Percentiles rank a stretch among this genome's conserved stretches.
Conservation (phyloP, 2,797 vertebrate species). For the Triplophysa bombifrons region DNA sequence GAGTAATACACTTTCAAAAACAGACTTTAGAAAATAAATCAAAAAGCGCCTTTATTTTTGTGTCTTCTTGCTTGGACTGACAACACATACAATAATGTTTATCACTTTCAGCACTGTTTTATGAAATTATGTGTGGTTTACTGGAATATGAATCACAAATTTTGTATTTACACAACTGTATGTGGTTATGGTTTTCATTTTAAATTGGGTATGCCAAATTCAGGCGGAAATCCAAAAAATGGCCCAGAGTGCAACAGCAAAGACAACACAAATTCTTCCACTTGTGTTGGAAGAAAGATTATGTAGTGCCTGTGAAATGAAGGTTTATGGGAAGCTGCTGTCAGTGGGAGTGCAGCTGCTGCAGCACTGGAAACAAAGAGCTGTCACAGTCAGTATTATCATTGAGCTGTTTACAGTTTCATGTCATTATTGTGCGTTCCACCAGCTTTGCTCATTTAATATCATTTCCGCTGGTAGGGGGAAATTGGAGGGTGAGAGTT, state of each 20-base stretch:
- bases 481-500: slow-evolving; percentile 8
- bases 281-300: neutral
- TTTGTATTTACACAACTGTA: too few relatives aligned
- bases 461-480: slow-evolving; percentile 9
- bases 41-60: too few relatives aligned
- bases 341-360: slow-evolving; percentile 19
- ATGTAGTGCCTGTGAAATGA: slow-evolving; percentile 17
- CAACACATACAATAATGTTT: too few relatives aligned
- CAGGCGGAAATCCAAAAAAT: too few relatives aligned
- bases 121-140: too few relatives aligned
- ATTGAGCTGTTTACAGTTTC: slow-evolving; percentile 36
- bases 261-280: neutral
- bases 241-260: neutral
- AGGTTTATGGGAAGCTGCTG: slow-evolving; percentile 32
- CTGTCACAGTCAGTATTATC: slow-evolving; percentile 19
- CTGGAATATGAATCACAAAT: too few relatives aligned
- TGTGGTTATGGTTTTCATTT: too few relatives aligned
- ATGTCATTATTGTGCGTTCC: slow-evolving; percentile 23
- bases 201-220: too few relatives aligned
- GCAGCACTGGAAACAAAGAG: slow-evolving; percentile 27
- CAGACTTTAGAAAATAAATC: too few relatives aligned
- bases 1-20: too few relatives aligned
- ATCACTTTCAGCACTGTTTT: too few relatives aligned
- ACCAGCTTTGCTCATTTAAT: slow-evolving; percentile 36
- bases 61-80: too few relatives aligned